A percentile compares a stretch with the other conserved stretches of the same genome.
phyloP scores from a whole-genome alignment of 2,113 vertebrate species.

The Erythrolamprus reginae region DNA sequence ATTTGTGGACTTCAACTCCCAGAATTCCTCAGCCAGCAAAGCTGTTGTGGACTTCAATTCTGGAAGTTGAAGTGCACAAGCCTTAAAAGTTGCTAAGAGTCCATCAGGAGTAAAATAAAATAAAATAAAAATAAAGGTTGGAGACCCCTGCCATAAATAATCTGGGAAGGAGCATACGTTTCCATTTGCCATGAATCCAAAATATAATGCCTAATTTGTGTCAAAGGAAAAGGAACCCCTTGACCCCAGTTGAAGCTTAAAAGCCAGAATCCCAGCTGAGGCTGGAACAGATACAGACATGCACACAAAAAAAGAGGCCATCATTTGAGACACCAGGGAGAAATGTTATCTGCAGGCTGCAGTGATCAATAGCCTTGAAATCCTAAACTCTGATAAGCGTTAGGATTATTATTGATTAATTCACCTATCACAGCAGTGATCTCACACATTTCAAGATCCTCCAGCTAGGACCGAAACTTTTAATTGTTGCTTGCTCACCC shows the following conservation, averaged over 20 bases:
- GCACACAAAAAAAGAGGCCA: neutral
- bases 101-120: no score
- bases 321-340: neutral
- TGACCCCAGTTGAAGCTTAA: neutral
- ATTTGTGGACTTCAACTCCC: no score
- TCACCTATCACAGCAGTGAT: neutral
- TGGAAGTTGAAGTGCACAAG: no score
- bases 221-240: neutral
- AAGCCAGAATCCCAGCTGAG: neutral
- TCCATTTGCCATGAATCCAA: neutral
- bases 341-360: neutral
- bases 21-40: no score
- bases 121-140: no score
- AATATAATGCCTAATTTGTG: neutral
- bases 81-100: no score
- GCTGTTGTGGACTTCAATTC: no score
- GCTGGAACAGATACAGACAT: neutral
- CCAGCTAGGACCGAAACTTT: neutral
- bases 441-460: neutral
- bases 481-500: neutral
- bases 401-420: constrained; percentile 1
- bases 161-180: neutral
- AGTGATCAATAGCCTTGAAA: constrained; percentile 26
- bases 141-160: no score
- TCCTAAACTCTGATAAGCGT: constrained; percentile 6